Conservation (phyloP, 2,797 vertebrate genomes). For the Thamnophis elegans region DNA sequence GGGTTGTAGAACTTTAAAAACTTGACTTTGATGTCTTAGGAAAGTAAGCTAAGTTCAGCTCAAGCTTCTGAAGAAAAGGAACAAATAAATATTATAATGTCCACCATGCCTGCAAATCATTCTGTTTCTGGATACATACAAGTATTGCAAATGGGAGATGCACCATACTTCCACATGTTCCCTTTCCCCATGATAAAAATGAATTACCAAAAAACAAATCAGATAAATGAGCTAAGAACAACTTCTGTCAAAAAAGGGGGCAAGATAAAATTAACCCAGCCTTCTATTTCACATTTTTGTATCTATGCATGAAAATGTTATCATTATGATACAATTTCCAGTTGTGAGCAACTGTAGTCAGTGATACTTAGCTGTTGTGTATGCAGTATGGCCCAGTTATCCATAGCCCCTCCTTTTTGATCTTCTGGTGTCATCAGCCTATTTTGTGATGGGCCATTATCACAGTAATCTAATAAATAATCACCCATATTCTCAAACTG, state of each 20-base stretch:
- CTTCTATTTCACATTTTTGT: background rate
- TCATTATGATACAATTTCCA: background rate
- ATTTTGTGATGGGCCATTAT: background rate
- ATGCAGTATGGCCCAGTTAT: background rate
- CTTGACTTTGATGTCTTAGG: conserved; percentile 61
- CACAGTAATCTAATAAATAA: background rate
- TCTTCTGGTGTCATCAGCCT: background rate
- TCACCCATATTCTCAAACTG: background rate
- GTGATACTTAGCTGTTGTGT: background rate
- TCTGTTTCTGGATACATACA: conserved; percentile 20
- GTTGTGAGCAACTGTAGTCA: background rate
- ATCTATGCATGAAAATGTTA: background rate
- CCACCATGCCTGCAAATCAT: conserved; percentile 30
- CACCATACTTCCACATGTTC: background rate
- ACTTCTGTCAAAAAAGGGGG: conserved; percentile 25
- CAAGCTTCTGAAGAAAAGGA: conserved; percentile 40
- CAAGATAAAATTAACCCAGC: conserved; percentile 5
- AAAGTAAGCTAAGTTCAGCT: conserved; percentile 49
- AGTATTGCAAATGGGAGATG: conserved; percentile 12
- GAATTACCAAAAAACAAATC: conserved; percentile 41
- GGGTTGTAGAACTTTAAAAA: conserved; percentile 63
- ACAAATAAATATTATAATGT: conserved; percentile 44
- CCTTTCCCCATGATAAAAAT: background rate
- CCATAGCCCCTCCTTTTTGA: background rate
- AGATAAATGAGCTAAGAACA: conserved; percentile 30